phyloP scores from a whole-genome alignment of 2,113 vertebrate species.

The western clawed frog (Xenopus tropicalis) region UCB_Xtro_10.0 CM004447.2:67475501-67476000 shows the following conservation, averaged over 20 bases:
- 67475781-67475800: background rate
- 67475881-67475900: too few relatives aligned
- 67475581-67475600: conserved; percentile 55
- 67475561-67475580: conserved; percentile 60
- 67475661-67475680: conserved; percentile 25
- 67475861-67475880: too few relatives aligned
- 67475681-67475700: conserved; percentile 2
- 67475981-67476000: too few relatives aligned
- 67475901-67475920: too few relatives aligned
- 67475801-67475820: too few relatives aligned
- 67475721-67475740: conserved; percentile 16
- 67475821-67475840: too few relatives aligned
- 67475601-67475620: conserved; percentile 51
- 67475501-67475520: conserved; percentile 51
- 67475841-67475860: too few relatives aligned
- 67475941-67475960: too few relatives aligned
- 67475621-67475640: conserved; percentile 56
- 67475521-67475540: conserved; percentile 54
- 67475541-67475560: conserved; percentile 49
- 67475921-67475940: too few relatives aligned
- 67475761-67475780: conserved; percentile 17
- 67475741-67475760: conserved; percentile 24
- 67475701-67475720: conserved; percentile 14
- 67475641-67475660: conserved; percentile 53
- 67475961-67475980: too few relatives aligned